phyloP scores from a whole-genome alignment of 2,113 vertebrate genomes.

The Toxostoma redivivum region DNA sequence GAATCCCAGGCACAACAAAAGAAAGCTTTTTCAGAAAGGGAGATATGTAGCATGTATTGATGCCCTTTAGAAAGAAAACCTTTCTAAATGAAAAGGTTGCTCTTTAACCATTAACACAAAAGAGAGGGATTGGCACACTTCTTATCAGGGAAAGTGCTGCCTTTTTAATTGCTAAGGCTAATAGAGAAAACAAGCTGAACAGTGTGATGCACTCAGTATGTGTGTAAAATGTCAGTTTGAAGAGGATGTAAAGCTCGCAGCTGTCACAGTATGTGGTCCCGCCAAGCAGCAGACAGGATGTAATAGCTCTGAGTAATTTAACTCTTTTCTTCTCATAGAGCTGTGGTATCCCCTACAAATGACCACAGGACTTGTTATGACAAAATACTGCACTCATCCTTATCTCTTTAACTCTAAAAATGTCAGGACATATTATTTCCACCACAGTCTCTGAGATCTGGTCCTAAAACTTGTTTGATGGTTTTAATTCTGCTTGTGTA shows the following conservation, averaged over 20 bases:
- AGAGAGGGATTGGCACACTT: background rate
- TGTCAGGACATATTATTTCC: slow-evolving; percentile 7
- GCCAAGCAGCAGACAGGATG: slow-evolving; percentile 45
- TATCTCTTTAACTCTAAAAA: slow-evolving; percentile 23
- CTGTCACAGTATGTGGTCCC: slow-evolving; percentile 42
- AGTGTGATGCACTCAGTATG: background rate
- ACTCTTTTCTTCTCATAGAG: slow-evolving; percentile 46
- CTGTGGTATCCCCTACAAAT: background rate
- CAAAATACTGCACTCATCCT: background rate
- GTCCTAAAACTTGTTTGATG: background rate
- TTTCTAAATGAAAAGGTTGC: slow-evolving; percentile 20
- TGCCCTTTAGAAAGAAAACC: background rate
- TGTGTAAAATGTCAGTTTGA: slow-evolving; percentile 56
- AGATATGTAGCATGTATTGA: background rate
- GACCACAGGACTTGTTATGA: background rate
- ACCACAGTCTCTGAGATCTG: background rate
- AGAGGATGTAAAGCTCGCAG: slow-evolving; percentile 27
- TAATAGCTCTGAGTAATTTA: slow-evolving; percentile 40
- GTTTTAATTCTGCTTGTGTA: slow-evolving; percentile 18
- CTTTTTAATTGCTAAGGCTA: slow-evolving; percentile 52
- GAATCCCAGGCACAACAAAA: background rate
- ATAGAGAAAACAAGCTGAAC: slow-evolving; percentile 38
- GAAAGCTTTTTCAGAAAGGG: background rate
- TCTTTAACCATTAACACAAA: background rate
- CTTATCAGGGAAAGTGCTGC: slow-evolving; percentile 14